Evolutionary conservation across 2,113 vertebrate species (phyloP).

Genomic region (Mobula birostris): DNA sequence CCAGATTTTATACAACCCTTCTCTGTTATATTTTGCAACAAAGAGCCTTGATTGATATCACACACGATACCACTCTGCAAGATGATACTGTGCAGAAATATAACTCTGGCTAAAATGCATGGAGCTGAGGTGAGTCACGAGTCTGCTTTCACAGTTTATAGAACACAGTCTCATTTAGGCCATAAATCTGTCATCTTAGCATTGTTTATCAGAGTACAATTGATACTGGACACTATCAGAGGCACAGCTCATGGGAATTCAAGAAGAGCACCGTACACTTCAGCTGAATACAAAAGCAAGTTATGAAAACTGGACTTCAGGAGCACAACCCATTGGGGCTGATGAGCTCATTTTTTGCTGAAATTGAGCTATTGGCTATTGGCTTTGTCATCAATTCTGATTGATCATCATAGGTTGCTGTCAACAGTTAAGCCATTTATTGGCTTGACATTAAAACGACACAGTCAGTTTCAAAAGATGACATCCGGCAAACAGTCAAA

Average conservation of each 20-base stretch:
- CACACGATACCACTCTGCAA: constrained; percentile 54
- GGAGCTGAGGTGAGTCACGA: constrained; percentile 55
- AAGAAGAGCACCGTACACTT: not conserved
- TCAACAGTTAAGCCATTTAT: not conserved
- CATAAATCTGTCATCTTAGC: constrained; percentile 59
- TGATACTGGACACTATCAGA: constrained; percentile 38
- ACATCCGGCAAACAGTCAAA: not conserved
- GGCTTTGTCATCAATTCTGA: not conserved
- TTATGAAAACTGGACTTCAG: not conserved
- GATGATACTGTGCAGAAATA: constrained; percentile 61
- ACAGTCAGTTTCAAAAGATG: not conserved
- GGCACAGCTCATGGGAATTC: not conserved
- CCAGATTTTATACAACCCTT: constrained; percentile 56
- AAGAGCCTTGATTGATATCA: constrained; percentile 56
- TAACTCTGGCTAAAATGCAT: constrained; percentile 58
- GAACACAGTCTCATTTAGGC: constrained; percentile 64
- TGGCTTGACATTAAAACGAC: not conserved
- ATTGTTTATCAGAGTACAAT: constrained; percentile 61
- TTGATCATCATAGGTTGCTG: not conserved
- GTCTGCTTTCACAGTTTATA: constrained; percentile 63
- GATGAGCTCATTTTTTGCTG: not conserved
- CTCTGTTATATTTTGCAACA: constrained; percentile 44
- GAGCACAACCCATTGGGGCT: not conserved
- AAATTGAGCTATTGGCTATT: not conserved
- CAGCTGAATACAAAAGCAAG: not conserved